Conservation (phyloP, 1,140 invertebrate species). For the Cyphomyrmex costatus region DNA sequence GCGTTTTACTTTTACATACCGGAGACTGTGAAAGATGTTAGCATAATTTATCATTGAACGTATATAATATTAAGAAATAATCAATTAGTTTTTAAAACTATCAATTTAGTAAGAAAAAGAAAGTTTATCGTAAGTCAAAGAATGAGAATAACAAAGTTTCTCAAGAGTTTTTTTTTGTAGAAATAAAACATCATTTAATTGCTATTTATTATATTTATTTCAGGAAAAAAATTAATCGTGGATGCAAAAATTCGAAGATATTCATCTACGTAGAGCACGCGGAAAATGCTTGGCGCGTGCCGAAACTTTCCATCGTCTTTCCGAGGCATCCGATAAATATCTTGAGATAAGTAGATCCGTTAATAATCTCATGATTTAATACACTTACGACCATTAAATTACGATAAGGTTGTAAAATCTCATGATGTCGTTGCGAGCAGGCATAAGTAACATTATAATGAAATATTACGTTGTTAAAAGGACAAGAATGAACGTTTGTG, state of each 20-base stretch:
- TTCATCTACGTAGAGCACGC: slow-evolving; percentile 9
- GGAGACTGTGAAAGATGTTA: slow-evolving; percentile 12
- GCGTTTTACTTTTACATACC: slow-evolving; percentile 3
- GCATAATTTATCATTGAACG: not conserved
- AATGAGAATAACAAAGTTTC: too few species aligned
- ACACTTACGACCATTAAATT: not conserved
- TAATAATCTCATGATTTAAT: slow-evolving; percentile 48
- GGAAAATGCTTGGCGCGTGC: slow-evolving; percentile 35
- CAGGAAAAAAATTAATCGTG: not conserved
- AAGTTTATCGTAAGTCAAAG: not conserved
- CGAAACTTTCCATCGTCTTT: slow-evolving; percentile 35
- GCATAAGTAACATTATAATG: slow-evolving; percentile 28
- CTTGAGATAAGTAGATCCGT: slow-evolving; percentile 11
- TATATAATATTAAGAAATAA: not conserved
- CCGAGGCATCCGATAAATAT: slow-evolving; percentile 44
- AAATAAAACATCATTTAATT: slow-evolving; percentile 9
- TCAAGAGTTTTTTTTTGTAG: too few species aligned
- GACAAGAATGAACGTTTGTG: slow-evolving; percentile 6
- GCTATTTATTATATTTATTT: not conserved
- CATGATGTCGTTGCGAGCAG: not conserved
- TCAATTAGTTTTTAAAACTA: not conserved
- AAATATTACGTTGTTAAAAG: slow-evolving; percentile 2
- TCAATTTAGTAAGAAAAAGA: not conserved
- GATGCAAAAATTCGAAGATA: slow-evolving; percentile 23
- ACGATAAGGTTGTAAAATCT: slow-evolving; percentile 6